phyloP scores from a whole-genome alignment of 1,140 invertebrate species.

The Carcinoscorpius rotundicauda region DNA sequence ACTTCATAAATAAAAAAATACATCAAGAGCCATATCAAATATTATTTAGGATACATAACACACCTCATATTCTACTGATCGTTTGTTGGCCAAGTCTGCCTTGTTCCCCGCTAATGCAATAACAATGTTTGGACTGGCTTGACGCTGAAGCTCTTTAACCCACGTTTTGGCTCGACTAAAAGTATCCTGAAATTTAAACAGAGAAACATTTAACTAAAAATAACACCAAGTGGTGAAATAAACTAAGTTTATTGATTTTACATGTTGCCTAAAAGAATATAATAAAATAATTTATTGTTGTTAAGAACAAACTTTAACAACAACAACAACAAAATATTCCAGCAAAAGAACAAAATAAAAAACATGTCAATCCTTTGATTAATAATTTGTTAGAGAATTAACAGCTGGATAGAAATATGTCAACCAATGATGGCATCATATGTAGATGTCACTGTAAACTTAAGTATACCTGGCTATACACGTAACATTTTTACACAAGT shows the following conservation, averaged over 20 bases:
- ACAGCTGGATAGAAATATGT: too few species aligned
- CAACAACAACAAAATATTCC: too few species aligned
- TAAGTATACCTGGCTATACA: too few species aligned
- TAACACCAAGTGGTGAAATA: not conserved
- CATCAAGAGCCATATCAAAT: conserved; percentile 1
- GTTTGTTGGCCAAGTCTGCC: conserved; percentile 89
- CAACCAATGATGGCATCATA: too few species aligned
- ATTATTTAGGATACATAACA: conserved; percentile 34
- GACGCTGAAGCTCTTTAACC: conserved; percentile 96
- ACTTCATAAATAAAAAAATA: not conserved
- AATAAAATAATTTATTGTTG: too few species aligned
- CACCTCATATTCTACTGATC: conserved; percentile 84
- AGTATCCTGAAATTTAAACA: conserved; percentile 59
- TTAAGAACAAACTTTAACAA: not conserved
- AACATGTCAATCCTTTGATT: too few species aligned
- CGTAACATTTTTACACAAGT: too few species aligned
- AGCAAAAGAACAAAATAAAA: too few species aligned
- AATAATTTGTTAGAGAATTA: too few species aligned
- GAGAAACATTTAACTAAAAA: not conserved
- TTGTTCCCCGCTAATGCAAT: conserved; percentile 98
- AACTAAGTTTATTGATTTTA: not conserved
- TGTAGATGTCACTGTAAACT: too few species aligned
- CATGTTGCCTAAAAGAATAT: too few species aligned
- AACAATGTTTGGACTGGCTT: conserved; percentile 96
- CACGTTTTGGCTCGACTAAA: conserved; percentile 97